Evolutionary conservation across 2,113 vertebrate species (phyloP).

Genomic region (Passer montanus): DNA sequence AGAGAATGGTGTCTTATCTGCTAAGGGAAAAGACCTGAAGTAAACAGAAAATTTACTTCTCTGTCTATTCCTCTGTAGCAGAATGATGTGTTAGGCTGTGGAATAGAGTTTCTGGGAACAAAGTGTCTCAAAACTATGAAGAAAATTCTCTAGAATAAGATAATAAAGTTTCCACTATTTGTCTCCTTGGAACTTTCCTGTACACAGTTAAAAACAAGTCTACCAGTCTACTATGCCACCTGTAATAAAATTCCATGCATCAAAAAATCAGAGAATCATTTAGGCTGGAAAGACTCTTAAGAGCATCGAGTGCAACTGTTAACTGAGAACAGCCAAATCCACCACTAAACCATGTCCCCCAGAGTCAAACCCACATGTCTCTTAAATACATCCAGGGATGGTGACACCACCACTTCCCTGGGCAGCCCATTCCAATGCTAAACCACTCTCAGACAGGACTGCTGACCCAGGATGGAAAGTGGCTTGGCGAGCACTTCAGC

Average conservation of each 20-base stretch:
- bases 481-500: not conserved
- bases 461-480: not conserved
- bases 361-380: not conserved
- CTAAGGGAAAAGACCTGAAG: conserved; percentile 5
- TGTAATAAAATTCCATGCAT: not conserved
- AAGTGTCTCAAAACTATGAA: not conserved
- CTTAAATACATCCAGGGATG: not conserved
- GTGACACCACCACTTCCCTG: not conserved
- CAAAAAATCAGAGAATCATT: not conserved
- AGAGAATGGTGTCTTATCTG: not conserved
- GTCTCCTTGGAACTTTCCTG: not conserved
- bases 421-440: not conserved
- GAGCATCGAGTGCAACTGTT: not conserved
- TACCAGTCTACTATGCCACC: not conserved
- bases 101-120: not conserved
- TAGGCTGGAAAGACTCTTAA: not conserved
- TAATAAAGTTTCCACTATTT: not conserved
- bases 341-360: not conserved
- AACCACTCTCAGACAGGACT: not conserved
- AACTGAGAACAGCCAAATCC: not conserved
- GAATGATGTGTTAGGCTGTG: not conserved
- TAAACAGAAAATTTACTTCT: not conserved
- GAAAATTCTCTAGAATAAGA: not conserved
- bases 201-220: not conserved
- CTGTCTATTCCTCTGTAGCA: not conserved